A percentile compares a stretch with the other conserved stretches of the same genome.
phyloP scores from a whole-genome alignment of 2,797 vertebrate species.

The Arnoldichthys spilopterus region DNA sequence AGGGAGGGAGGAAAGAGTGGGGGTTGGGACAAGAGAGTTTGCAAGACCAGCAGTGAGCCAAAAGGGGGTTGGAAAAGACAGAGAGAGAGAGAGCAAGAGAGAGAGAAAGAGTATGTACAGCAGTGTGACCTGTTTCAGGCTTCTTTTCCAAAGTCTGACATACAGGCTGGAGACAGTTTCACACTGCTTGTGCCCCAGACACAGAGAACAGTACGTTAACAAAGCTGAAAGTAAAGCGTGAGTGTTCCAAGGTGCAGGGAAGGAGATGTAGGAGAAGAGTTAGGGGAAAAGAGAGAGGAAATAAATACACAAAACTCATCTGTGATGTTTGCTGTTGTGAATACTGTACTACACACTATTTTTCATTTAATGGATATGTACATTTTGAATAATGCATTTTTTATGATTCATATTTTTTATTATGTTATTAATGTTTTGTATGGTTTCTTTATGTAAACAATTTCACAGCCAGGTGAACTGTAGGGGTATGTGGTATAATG shows the following conservation, averaged over 20 bases:
- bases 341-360: neutral
- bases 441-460: neutral
- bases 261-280: slow-evolving; percentile 2
- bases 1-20: slow-evolving; percentile 32
- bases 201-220: neutral
- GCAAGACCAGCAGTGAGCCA: slow-evolving; percentile 68
- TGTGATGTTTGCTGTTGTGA: neutral
- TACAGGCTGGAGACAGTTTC: slow-evolving; percentile 19
- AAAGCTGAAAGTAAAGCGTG: neutral
- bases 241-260: neutral
- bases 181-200: slow-evolving; percentile 24
- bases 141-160: slow-evolving; percentile 29
- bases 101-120: slow-evolving; percentile 46
- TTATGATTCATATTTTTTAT: no score
- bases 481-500: no score
- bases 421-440: no score
- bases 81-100: slow-evolving; percentile 48
- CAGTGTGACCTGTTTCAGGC: slow-evolving; percentile 21
- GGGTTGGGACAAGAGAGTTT: slow-evolving; percentile 63
- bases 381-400: no score
- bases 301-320: neutral
- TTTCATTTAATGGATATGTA: no score
- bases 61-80: slow-evolving; percentile 36
- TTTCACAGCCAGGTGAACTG: no score
- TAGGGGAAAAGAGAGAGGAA: neutral